phyloP scores from a whole-genome alignment of 2,113 vertebrate species.

The Tautogolabrus adspersus region DNA sequence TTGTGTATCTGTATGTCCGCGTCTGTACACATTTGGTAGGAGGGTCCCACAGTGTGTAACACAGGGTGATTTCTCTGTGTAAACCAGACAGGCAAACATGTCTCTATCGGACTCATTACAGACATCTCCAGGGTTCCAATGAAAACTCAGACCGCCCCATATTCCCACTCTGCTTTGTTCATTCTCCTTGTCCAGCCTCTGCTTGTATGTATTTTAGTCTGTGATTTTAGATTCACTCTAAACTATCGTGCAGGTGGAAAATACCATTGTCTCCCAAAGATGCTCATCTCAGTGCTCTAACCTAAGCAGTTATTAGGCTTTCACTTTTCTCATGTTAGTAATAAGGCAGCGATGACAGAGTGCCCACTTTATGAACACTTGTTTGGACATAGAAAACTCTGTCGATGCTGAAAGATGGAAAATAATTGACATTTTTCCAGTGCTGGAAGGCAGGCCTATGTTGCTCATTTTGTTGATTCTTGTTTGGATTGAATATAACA shows the following conservation, averaged over 20 bases:
- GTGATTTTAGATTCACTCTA: constrained; percentile 21
- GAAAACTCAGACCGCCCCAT: constrained; percentile 42
- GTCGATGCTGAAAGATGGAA: neutral
- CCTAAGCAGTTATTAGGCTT: constrained; percentile 16
- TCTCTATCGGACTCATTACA: constrained; percentile 65
- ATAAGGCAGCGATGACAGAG: constrained; percentile 7
- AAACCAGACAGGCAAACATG: constrained; percentile 68
- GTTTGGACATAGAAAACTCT: no score
- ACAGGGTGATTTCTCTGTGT: constrained; percentile 69
- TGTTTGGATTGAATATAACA: neutral
- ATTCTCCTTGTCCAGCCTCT: constrained; percentile 12
- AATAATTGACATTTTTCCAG: neutral
- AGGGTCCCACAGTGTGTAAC: constrained; percentile 39
- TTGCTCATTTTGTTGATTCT: neutral
- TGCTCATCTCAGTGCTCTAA: constrained; percentile 7
- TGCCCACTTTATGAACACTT: no score
- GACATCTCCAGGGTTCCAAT: constrained; percentile 55
- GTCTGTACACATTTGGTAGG: neutral
- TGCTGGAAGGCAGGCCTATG: neutral
- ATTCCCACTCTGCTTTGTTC: constrained; percentile 16
- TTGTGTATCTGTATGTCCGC: constrained; percentile 8
- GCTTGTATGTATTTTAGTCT: constrained; percentile 16
- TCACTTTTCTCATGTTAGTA: constrained; percentile 7
- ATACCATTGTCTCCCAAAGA: neutral
- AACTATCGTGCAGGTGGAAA: neutral